phyloP scores from a whole-genome alignment of 2,797 vertebrate genomes.

The Argyrosomus regius region DNA sequence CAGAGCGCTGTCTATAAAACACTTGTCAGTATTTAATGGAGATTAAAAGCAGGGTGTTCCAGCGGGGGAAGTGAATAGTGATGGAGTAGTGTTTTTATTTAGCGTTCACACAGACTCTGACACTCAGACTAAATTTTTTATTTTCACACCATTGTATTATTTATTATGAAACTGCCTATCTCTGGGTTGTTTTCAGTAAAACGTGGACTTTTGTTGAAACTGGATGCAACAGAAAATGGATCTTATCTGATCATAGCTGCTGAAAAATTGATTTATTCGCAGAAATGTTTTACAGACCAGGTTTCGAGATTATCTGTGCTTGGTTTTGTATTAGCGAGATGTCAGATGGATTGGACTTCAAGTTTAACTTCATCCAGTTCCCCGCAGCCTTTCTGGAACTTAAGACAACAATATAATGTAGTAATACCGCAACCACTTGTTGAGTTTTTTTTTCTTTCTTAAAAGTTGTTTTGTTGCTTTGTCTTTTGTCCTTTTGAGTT shows the following conservation, averaged over 20 bases:
- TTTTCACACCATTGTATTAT: constrained; percentile 18
- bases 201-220: constrained; percentile 9
- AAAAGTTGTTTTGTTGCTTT: not conserved
- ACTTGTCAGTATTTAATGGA: constrained; percentile 17
- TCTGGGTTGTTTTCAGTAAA: constrained; percentile 16
- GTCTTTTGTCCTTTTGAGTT: not conserved
- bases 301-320: not conserved
- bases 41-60: constrained; percentile 33
- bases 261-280: not conserved
- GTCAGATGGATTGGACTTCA: not conserved
- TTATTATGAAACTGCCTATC: not conserved
- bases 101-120: not conserved
- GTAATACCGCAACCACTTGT: not conserved
- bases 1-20: constrained; percentile 8
- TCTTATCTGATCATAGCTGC: constrained; percentile 19
- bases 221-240: not conserved
- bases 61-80: not conserved
- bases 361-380: not conserved
- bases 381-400: not conserved
- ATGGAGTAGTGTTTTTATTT: constrained; percentile 27
- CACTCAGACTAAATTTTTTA: constrained; percentile 8
- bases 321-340: not conserved
- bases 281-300: not conserved
- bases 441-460: not conserved
- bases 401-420: not conserved